Percentiles rank a stretch among this genome's conserved stretches.
Conservation (phyloP, 2,113 vertebrate genomes). For the Calyptommatus sinebrachiatus region DNA sequence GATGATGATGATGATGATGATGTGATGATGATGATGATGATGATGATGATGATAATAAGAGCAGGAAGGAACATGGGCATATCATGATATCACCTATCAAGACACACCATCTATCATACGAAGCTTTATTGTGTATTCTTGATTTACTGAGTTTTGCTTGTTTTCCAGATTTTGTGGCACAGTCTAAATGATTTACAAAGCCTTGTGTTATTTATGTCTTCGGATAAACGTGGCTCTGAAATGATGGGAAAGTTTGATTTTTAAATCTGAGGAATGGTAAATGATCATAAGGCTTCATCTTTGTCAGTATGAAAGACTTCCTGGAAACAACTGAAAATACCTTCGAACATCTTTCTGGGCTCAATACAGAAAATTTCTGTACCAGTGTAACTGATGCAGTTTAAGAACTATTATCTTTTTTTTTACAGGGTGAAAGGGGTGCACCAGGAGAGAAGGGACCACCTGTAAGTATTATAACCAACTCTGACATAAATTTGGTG, state of each 20-base stretch:
- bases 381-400: conserved; percentile 30
- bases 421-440: conserved; percentile 89
- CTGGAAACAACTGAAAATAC: not conserved
- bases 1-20: too few relatives aligned
- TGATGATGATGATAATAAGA: too few relatives aligned
- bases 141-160: not conserved
- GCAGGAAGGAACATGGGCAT: too few relatives aligned
- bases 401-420: conserved; percentile 48
- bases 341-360: not conserved
- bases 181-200: not conserved
- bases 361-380: not conserved
- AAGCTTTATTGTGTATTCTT: not conserved
- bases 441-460: conserved; percentile 88
- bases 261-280: not conserved
- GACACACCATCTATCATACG: too few relatives aligned
- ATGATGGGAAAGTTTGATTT: not conserved
- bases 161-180: not conserved
- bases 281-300: not conserved
- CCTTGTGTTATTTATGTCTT: not conserved
- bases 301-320: not conserved
- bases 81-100: too few relatives aligned
- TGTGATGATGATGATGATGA: too few relatives aligned
- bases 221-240: not conserved
- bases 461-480: conserved; percentile 82
- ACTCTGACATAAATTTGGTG: not conserved